Percentiles rank a stretch among this genome's conserved stretches.
Evolutionary conservation across 2,888 invertebrate species (phyloP).

Genomic region (Saturnia pavonia): DNA sequence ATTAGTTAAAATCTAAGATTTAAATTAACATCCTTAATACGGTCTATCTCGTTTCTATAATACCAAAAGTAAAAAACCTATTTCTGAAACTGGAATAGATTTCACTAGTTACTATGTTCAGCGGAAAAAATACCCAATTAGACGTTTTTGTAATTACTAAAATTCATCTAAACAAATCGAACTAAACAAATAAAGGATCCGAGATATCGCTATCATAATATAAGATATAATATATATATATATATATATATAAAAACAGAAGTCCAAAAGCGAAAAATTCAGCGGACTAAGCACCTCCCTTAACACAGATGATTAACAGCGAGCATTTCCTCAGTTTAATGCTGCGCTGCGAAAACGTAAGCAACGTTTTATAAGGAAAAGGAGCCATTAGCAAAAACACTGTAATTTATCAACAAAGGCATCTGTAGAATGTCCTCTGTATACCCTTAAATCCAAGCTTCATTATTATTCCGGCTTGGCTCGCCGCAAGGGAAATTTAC

Average conservation of each 20-base stretch:
- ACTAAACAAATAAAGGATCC: no score
- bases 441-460: conserved; percentile 59
- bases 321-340: conserved; percentile 5
- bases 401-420: conserved; percentile 73
- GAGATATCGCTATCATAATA: neutral
- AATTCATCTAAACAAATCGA: no score
- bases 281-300: neutral
- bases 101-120: no score
- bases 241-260: neutral
- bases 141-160: no score
- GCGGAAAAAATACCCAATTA: no score
- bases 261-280: neutral
- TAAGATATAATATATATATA: neutral
- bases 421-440: conserved; percentile 56
- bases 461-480: conserved; percentile 70
- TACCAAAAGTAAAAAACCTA: no score
- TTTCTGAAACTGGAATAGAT: no score
- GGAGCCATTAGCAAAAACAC: conserved; percentile 68
- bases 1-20: no score
- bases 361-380: no score
- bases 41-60: no score
- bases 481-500: conserved; percentile 65
- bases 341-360: conserved; percentile 22
- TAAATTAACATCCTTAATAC: no score
- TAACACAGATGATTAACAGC: conserved; percentile 12